Conservation (phyloP, 2,113 vertebrate genomes). For the Calidris pygmaea region DNA sequence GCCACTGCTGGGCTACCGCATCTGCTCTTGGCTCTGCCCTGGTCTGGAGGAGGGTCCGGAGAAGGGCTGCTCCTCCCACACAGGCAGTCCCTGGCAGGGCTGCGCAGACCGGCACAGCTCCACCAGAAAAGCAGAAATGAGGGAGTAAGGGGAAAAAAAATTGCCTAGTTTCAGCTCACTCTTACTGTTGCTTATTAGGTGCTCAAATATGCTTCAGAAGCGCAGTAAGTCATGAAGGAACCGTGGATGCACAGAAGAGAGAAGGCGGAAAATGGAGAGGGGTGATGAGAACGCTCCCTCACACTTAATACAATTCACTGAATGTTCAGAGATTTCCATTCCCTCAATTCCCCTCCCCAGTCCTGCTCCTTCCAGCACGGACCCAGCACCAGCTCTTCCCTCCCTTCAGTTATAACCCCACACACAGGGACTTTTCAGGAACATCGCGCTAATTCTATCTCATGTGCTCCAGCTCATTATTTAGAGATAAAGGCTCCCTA, state of each 20-base stretch:
- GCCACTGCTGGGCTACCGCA: neutral
- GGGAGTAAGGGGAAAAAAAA: neutral
- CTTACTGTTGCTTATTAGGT: no score
- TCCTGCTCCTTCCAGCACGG: neutral
- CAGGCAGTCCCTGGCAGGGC: rapidly evolving
- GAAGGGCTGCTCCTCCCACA: neutral
- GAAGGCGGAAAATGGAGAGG: neutral
- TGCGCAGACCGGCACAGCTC: neutral
- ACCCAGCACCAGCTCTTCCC: neutral
- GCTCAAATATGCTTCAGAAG: neutral
- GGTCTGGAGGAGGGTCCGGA: rapidly evolving
- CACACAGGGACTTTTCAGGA: neutral
- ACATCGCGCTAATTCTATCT: neutral
- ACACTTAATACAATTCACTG: no score
- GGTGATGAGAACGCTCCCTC: neutral
- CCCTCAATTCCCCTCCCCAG: neutral
- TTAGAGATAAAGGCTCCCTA: neutral
- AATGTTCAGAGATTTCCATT: neutral
- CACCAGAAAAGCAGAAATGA: neutral
- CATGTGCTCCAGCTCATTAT: neutral
- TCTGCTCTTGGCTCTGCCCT: neutral
- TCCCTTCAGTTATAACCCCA: neutral
- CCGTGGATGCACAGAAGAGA: rapidly evolving
- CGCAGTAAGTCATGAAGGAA: neutral
- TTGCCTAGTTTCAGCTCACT: neutral